Conservation (phyloP, 2,797 vertebrate genomes). For the Gymnopithys bicolor region DNA sequence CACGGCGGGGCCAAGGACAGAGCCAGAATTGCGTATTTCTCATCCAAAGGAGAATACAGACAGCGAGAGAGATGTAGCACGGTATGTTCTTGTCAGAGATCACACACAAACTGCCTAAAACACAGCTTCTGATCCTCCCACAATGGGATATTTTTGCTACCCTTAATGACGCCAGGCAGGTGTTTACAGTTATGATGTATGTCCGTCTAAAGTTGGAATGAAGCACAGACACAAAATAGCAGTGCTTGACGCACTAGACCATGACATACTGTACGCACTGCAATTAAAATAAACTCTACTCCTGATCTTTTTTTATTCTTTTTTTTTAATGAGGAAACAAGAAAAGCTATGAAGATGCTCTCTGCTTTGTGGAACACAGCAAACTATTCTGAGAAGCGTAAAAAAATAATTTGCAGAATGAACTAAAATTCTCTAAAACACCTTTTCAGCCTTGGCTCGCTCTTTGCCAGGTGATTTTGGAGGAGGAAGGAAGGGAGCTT, state of each 20-base stretch:
- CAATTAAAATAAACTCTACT: slow-evolving; percentile 65
- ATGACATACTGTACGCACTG: slow-evolving; percentile 44
- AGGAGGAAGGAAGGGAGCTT: slow-evolving; percentile 39
- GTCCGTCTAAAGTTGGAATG: slow-evolving; percentile 62
- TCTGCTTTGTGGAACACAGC: slow-evolving; percentile 1
- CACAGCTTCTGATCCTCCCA: slow-evolving; percentile 56
- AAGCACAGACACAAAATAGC: slow-evolving; percentile 60
- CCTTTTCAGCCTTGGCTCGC: slow-evolving; percentile 28
- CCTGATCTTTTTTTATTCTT: neutral
- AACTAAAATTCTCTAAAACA: slow-evolving; percentile 17
- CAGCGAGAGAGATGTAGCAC: slow-evolving; percentile 10
- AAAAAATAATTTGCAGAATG: neutral
- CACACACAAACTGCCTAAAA: slow-evolving; percentile 39
- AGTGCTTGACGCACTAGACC: slow-evolving; percentile 51
- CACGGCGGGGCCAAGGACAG: neutral
- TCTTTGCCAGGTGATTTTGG: slow-evolving; percentile 54
- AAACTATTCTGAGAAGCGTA: slow-evolving; percentile 24
- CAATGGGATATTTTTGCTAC: slow-evolving; percentile 61
- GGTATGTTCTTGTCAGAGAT: slow-evolving; percentile 47
- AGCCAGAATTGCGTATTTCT: neutral
- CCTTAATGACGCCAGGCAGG: slow-evolving; percentile 60
- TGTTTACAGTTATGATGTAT: slow-evolving; percentile 54
- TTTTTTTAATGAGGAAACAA: neutral
- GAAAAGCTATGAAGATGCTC: neutral
- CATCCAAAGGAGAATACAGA: neutral